Conservation (phyloP, 2,797 vertebrate species). For the Oreochromis mossambicus region DNA sequence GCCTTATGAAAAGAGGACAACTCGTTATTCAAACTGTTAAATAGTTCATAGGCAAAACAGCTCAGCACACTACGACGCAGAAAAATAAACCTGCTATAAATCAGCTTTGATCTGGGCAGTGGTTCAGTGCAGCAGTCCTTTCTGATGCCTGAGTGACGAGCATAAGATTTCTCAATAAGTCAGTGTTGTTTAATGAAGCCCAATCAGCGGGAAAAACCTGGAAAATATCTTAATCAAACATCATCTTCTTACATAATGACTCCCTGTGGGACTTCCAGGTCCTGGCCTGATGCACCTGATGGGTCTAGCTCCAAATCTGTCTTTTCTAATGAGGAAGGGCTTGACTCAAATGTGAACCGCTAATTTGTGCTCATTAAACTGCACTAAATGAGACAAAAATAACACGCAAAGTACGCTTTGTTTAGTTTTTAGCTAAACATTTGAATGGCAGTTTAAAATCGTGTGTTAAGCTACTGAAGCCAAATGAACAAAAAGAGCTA, state of each 20-base stretch:
- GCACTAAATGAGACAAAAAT: background rate
- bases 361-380: conserved; percentile 14
- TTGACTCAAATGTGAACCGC: conserved; percentile 2
- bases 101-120: conserved; percentile 32
- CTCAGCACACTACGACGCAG: conserved; percentile 18
- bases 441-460: background rate
- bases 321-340: background rate
- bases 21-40: conserved; percentile 65
- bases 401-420: background rate
- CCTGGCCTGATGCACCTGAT: conserved; percentile 24
- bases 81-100: conserved; percentile 26
- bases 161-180: conserved; percentile 41
- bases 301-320: conserved; percentile 1
- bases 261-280: conserved; percentile 48
- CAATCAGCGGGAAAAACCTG: conserved; percentile 50
- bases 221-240: conserved; percentile 56
- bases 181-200: conserved; percentile 59
- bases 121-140: conserved; percentile 27
- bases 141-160: conserved; percentile 39
- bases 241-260: conserved; percentile 58
- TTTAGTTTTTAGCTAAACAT: background rate
- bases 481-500: background rate
- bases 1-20: conserved; percentile 58
- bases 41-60: conserved; percentile 47
- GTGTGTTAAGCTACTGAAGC: background rate